Evolutionary conservation across 2,113 vertebrate genomes (phyloP), one percentile per base, ranked within the genome.

Genomic region (Hipposideros armiger): DNA sequence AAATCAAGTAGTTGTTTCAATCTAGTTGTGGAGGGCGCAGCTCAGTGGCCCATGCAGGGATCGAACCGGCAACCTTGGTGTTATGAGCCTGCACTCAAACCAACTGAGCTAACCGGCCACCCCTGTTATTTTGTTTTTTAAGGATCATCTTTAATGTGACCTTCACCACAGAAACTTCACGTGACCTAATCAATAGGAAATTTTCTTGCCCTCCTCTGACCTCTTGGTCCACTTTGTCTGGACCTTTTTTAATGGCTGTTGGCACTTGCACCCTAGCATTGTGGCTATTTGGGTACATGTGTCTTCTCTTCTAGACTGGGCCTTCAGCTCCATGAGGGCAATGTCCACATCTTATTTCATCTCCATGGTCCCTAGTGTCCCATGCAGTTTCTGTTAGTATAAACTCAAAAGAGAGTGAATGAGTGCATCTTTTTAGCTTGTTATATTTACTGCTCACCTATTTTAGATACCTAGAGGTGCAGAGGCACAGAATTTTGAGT

Each of bases 401-500:
- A 30, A 15, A 56, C 10, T 76, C 24, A 3, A 52, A 3, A 52
- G 66, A 64, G n/a, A 69, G 42, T 22, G 14, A n/a, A n/a, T n/a
- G 14, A 72, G 16, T 54, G 7, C n/a, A 40, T 28, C 91, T 70
- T 93, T 86, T 87, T 62, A 60, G 50, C n/a, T 82, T 67, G 17
- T 66, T 85, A 50, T 56, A 76, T 60, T 94, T 86, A 20, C 67
- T 50, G 73, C n/a, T 93, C 50, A 60, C 17, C 30, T 91, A 32
- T 62, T 95, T 84, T 66, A 93, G 67, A 40, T 54, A 58, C 50
- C 74, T 95, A 90, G 13, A 91, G 22, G 54, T 70, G 67, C 14
- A 84, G 62, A 85, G 77, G 15, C 52, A 76, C 50, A 47, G 52
- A 60, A 54, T 81, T 96, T 90, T 87, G 45, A 95, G 24, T 83